A percentile compares a stretch with the other conserved stretches of the same genome.
Conservation (phyloP, 2,888 invertebrate species). For the Ophion obscuratus region DNA sequence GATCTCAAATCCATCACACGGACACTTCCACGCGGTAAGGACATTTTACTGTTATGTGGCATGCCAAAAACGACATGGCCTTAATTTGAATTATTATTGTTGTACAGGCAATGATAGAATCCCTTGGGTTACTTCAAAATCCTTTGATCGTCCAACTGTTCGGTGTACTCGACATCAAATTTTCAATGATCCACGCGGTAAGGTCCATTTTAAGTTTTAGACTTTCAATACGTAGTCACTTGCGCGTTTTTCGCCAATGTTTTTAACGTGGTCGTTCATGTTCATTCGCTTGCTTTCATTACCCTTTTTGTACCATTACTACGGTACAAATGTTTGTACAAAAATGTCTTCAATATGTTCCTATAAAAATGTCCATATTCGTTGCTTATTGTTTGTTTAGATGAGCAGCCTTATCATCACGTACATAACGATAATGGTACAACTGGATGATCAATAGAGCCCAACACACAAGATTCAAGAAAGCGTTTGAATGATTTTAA, state of each 20-base stretch:
- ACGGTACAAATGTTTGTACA: no score
- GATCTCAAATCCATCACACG: background rate
- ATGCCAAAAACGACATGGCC: no score
- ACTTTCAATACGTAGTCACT: no score
- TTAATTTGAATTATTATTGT: background rate
- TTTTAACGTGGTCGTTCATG: background rate
- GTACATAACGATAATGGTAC: constrained; percentile 66
- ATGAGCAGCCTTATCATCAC: constrained; percentile 53
- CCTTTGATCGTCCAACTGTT: constrained; percentile 47
- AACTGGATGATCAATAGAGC: constrained; percentile 34
- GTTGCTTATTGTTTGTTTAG: constrained; percentile 37
- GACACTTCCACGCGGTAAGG: constrained; percentile 18
- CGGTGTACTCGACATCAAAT: constrained; percentile 39
- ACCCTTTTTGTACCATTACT: background rate
- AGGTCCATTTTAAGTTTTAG: background rate
- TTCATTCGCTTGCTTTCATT: background rate
- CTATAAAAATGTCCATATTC: background rate
- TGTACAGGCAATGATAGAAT: constrained; percentile 41
- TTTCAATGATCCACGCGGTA: constrained; percentile 27
- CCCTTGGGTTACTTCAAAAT: constrained; percentile 45
- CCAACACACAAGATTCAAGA: background rate
- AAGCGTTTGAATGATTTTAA: background rate
- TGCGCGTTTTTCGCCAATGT: background rate
- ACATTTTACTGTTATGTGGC: no score
- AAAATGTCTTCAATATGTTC: no score